Conservation (phyloP, 1,140 invertebrate genomes). For the Wiebesia pumilae region DNA sequence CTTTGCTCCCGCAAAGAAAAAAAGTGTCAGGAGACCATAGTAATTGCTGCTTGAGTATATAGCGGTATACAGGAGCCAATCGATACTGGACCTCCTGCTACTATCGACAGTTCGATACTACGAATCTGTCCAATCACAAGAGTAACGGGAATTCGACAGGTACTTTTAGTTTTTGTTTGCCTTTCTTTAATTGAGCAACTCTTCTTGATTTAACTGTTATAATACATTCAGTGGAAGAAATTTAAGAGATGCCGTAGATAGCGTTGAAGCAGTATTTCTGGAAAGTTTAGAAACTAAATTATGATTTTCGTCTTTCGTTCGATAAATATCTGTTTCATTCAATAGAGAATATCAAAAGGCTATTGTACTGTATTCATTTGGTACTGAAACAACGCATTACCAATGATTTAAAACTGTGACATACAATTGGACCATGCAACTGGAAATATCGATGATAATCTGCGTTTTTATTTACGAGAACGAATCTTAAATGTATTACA, state of each 20-base stretch:
- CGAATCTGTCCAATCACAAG: slow-evolving; percentile 33
- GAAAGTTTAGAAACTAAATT: not conserved
- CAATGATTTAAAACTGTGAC: no score
- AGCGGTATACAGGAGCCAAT: slow-evolving; percentile 23
- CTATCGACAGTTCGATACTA: slow-evolving; percentile 29
- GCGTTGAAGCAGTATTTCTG: not conserved
- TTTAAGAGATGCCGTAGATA: not conserved
- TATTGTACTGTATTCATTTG: no score
- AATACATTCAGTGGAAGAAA: not conserved
- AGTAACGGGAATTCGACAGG: slow-evolving; percentile 26
- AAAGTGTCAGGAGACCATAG: not conserved
- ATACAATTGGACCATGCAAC: no score
- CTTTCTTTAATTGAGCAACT: not conserved
- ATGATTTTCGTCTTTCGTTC: not conserved
- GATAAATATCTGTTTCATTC: no score
- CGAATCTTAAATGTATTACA: no score
- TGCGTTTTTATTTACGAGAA: no score
- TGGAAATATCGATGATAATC: no score
- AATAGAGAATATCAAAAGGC: no score
- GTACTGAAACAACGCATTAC: no score
- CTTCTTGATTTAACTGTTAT: slow-evolving; percentile 2
- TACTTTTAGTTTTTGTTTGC: slow-evolving; percentile 15
- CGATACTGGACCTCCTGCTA: slow-evolving; percentile 2
- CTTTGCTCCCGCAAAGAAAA: slow-evolving; percentile 10
- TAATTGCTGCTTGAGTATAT: not conserved